Evolutionary conservation across 2,113 vertebrate genomes (phyloP), one percentile per base, ranked within the genome.

Genomic region (Seriola aureovittata): DNA sequence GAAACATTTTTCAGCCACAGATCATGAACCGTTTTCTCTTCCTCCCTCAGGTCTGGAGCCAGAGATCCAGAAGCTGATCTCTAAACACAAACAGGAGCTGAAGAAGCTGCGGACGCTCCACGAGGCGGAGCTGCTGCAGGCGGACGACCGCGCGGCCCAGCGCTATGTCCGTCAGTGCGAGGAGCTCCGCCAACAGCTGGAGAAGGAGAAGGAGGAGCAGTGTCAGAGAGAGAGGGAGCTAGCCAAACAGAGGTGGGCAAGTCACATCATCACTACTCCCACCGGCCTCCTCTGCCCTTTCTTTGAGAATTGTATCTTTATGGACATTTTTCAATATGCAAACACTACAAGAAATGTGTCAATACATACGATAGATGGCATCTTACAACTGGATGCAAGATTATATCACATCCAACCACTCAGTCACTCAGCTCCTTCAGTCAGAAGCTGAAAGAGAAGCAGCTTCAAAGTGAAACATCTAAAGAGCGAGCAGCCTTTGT

Each of bases 61-160:
- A 0, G 98, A 99, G 95, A 97, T 99, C 94, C 98, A 99, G 95
- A 98, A 96, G 92, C 96, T 99, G 7, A 95, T 99, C 3, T 93
- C 96, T 10, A 97, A 96, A 85, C 98, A 99, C 93, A 97, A 96
- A 58, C 96, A 97, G 91, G 98, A 99, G 90, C 93, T 99, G 89
- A 94, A 94, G 91, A 96, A 95, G 91, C 96, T 99, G 87, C 93
- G 95, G 68, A 86, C 90, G 13, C 93, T 98, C n/a, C 98, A 99
- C 0, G 96, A 98, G 89, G 96, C 96, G 0, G 98, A 99, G 93
- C 95, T 99, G 82, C 94, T 95, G 89, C 97, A 95, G 91, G 95
- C 95, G 0, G 97, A 98, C 0, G 95, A 97, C 66, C 94, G 94
- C 0, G 98, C 96, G 0, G 95, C 97, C 0, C 96, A 96, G 90